These are phyloP conservation scores for Diabrotica balteata DNA, from an alignment of 2,888 invertebrate genomes.

Conservation along the genomic window DNA sequence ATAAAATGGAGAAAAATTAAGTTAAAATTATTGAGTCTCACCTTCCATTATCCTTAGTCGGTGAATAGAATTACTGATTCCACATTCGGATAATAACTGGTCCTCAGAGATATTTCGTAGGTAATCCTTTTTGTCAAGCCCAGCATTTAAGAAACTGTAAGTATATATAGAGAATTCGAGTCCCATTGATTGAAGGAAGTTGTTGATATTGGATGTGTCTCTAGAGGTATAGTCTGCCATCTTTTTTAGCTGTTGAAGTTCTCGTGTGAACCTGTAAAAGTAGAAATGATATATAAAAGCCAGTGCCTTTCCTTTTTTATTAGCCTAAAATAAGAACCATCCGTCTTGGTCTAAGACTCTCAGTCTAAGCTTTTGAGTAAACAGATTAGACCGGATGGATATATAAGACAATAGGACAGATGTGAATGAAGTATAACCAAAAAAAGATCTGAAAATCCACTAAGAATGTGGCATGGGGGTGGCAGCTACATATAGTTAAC, in stretches of 20 bases:
- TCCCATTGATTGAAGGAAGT: slow-evolving; percentile 83
- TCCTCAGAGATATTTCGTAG: slow-evolving; percentile 89
- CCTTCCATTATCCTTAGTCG: slow-evolving; percentile 85
- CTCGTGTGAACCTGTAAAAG: slow-evolving; percentile 81
- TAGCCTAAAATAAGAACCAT: too few species aligned
- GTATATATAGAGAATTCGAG: slow-evolving; percentile 95
- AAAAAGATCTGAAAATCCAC: too few species aligned
- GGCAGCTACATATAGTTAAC: too few species aligned
- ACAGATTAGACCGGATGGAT: too few species aligned
- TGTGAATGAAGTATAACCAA: too few species aligned
- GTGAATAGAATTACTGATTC: slow-evolving; percentile 94
- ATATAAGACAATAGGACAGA: too few species aligned
- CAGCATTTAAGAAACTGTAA: slow-evolving; percentile 94
- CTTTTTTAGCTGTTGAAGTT: slow-evolving; percentile 90
- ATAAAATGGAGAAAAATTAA: too few species aligned
- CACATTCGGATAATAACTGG: slow-evolving; percentile 88
- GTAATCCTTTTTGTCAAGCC: slow-evolving; percentile 85
- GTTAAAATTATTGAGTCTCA: not conserved
- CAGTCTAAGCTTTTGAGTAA: too few species aligned
- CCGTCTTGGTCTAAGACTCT: too few species aligned
- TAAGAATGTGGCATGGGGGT: too few species aligned
- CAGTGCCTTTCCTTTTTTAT: too few species aligned
- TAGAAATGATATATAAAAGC: not conserved
- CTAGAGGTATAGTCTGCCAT: slow-evolving; percentile 96
- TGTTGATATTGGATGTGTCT: slow-evolving; percentile 89